A percentile compares a stretch with the other conserved stretches of the same genome.
These are phyloP conservation scores for Callorhinus ursinus DNA, from an alignment of 2,113 vertebrate genomes.

Conservation along the genomic window DNA sequence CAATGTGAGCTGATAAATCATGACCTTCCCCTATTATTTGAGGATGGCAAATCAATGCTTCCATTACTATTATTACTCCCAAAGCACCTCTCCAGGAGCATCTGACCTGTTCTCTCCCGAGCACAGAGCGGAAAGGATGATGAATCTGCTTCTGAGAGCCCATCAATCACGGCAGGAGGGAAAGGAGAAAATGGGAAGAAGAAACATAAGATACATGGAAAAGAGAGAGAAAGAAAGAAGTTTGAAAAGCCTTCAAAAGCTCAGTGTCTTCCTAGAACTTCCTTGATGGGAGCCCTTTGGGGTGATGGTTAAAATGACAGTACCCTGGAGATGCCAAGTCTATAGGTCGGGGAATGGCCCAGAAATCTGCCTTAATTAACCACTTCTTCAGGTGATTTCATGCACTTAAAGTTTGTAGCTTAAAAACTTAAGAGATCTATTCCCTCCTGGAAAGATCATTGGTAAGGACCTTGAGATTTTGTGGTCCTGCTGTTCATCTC, in stretches of 20 bases:
- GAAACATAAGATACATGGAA: not conserved
- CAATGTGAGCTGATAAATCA: conserved; percentile 11
- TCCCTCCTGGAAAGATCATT: not conserved
- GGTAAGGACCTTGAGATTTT: not conserved
- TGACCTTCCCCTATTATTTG: not conserved
- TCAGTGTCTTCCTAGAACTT: not conserved
- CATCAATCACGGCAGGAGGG: not conserved
- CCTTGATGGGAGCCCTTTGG: not conserved
- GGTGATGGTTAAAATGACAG: not conserved
- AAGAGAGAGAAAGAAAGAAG: not conserved
- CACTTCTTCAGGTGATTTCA: not conserved
- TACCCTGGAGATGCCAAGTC: not conserved
- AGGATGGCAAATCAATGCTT: conserved; percentile 53
- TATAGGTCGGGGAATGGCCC: too few relatives aligned
- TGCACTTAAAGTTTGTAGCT: not conserved
- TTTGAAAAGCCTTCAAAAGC: not conserved
- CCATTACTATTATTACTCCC: conserved; percentile 23
- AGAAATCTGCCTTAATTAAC: not conserved
- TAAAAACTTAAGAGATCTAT: not conserved
- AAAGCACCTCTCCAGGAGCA: not conserved
- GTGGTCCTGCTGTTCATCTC: not conserved
- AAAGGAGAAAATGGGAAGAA: not conserved
- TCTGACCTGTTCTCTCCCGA: not conserved
- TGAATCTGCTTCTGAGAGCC: conserved; percentile 3
- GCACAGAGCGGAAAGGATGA: not conserved